Evolutionary conservation across 92 coral and sea anemone species (phyloP).

Genomic region (Isaurus tuberculatus): DNA sequence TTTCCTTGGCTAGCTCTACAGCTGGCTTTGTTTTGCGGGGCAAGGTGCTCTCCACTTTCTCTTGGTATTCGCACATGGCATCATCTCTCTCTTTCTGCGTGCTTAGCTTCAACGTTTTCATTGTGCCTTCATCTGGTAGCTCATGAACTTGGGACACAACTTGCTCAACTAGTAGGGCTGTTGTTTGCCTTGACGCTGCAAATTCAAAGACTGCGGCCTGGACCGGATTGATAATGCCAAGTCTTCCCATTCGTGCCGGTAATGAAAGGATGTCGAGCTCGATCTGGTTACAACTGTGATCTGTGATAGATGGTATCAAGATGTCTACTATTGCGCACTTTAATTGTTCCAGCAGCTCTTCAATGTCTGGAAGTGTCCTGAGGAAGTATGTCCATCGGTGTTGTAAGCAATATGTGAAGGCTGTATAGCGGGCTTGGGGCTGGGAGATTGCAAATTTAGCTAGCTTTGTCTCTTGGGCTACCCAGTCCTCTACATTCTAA

Average conservation of each 20-base stretch:
- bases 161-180: background rate
- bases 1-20: constrained; percentile 55
- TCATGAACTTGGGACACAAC: background rate
- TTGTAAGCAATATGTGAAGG: background rate
- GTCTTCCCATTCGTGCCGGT: background rate
- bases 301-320: too few relatives aligned
- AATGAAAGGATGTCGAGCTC: background rate
- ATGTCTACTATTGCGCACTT: background rate
- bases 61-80: constrained; percentile 12
- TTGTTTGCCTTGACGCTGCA: background rate
- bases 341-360: too few relatives aligned
- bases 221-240: background rate
- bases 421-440: constrained; percentile 5
- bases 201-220: background rate
- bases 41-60: background rate
- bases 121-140: background rate
- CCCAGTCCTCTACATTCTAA: background rate
- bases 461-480: background rate
- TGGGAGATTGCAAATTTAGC: background rate
- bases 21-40: constrained; percentile 43
- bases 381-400: constrained; percentile 10
- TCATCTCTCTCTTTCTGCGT: background rate
- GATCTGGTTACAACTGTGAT: too few relatives aligned
- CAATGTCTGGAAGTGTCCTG: too few relatives aligned
- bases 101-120: background rate